phyloP scores from a whole-genome alignment of 2,113 vertebrate species.

The Sisor rabdophorus region DNA sequence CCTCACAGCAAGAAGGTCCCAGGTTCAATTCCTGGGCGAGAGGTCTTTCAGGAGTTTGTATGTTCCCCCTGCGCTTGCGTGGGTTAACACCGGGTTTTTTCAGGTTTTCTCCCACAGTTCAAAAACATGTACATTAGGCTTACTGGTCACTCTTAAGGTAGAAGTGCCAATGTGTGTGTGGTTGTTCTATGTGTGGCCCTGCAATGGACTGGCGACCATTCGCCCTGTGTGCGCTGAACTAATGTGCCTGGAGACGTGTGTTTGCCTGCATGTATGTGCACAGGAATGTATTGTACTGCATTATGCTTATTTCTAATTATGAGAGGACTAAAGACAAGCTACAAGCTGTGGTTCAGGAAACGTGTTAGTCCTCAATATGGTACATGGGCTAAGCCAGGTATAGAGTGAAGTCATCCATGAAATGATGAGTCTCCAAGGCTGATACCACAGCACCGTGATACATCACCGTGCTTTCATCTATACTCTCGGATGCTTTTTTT shows the following conservation, averaged over 20 bases:
- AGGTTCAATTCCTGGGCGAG: too few relatives aligned
- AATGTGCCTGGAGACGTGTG: constrained; percentile 47
- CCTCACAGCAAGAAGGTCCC: too few relatives aligned
- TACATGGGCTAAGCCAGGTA: background rate
- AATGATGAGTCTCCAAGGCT: constrained; percentile 9
- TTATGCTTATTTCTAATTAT: constrained; percentile 31
- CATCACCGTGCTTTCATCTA: constrained; percentile 11
- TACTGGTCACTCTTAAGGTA: too few relatives aligned
- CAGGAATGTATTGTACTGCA: constrained; percentile 32
- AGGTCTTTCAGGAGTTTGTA: too few relatives aligned
- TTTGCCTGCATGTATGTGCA: constrained; percentile 29
- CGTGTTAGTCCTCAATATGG: constrained; percentile 16
- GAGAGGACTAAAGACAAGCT: constrained; percentile 15
- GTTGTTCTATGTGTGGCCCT: too few relatives aligned
- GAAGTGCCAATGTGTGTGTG: too few relatives aligned
- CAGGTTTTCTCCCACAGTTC: too few relatives aligned
- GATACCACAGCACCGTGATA: constrained; percentile 10
- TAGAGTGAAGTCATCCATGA: constrained; percentile 17
- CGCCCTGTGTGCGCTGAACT: too few relatives aligned
- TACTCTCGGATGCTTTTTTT: background rate
- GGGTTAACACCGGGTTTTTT: too few relatives aligned
- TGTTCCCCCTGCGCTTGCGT: too few relatives aligned
- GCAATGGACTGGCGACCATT: too few relatives aligned
- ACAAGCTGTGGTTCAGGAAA: constrained; percentile 13
- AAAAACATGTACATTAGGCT: too few relatives aligned